Base-by-base conservation (phyloP, 2,888 invertebrate genomes). In the Arrhopalites spinosus region DNA sequence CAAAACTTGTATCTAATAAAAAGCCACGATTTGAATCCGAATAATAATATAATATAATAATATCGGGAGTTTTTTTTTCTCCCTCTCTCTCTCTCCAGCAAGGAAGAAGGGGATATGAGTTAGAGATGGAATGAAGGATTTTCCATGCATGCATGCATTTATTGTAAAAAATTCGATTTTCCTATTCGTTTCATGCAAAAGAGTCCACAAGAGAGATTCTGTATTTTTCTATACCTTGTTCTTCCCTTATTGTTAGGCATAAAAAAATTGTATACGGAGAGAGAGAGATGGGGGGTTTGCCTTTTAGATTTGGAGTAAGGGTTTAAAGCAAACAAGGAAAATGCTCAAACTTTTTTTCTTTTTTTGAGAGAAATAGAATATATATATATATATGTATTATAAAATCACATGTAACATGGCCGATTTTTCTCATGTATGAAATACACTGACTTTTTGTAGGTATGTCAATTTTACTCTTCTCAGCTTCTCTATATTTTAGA, bases 111-210 rank as follows among this genome's bases (percentile, higher is more conserved):
- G 23, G 25, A 8, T 20, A 56, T 2, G 20, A 23, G 53, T 20
- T 2, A 20, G 53, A 23, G 23, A 56, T 8, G 53, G 53, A 5
- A 53, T 23, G 20, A 53, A 11, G 20, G 59, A 59, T 59, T 59
- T 59, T 59, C 59, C 59, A 59, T 59, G 59, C 59, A 59, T 59
- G 59, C 20, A 59, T 59, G 25, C 59, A 59, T 59, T 59, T 59
- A 59, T 59, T 59, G 59, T 59, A 25, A 59, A 13, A 59, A 15
- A 59, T 59, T 59, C 27, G 59, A 59, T 59, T 59, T 59, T 59
- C 59, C 59, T 59, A 59, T 59, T 59, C 59, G 25, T 25, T 59
- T 59, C 59, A 59, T 59, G 59, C 59, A 59, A 20, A 11, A 36
- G 27, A 25, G 59, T 59, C 59, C 59, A 25, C 59, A 59, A 1